Evolutionary conservation across 1,140 invertebrate species (phyloP).

Genomic region (Caerostris darwini): DNA sequence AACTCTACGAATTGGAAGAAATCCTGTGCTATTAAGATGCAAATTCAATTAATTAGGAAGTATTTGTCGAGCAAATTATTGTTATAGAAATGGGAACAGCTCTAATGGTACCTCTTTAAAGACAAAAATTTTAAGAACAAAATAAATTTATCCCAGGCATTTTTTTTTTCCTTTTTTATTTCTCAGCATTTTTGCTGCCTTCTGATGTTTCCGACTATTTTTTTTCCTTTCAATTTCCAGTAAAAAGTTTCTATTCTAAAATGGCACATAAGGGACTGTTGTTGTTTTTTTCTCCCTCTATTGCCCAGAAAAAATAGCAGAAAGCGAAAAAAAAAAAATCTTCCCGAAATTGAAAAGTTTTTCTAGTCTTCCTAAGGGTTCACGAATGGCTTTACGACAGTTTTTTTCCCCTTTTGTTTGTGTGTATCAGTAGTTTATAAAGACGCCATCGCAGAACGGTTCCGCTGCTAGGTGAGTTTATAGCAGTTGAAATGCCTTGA

Average conservation of each 20-base stretch:
- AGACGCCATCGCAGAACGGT: not conserved
- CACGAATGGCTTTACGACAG: constrained; percentile 11
- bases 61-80: not conserved
- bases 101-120: not conserved
- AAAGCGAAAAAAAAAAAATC: not conserved
- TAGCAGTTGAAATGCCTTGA: not conserved
- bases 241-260: constrained; percentile 3
- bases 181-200: not conserved
- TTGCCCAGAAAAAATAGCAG: not conserved
- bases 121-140: not conserved
- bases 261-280: not conserved
- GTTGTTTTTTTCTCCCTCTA: not conserved
- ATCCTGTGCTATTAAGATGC: constrained; percentile 33
- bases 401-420: constrained; percentile 43
- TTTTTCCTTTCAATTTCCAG: not conserved
- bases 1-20: no score
- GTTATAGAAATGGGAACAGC: not conserved
- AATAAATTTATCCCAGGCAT: not conserved
- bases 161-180: not conserved
- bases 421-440: constrained; percentile 51
- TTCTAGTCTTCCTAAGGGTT: constrained; percentile 10
- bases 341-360: constrained; percentile 56
- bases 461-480: not conserved
- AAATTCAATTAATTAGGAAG: not conserved
- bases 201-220: not conserved